phyloP scores from a whole-genome alignment of 1,140 invertebrate genomes.

The Zaprionus capensis region DNA sequence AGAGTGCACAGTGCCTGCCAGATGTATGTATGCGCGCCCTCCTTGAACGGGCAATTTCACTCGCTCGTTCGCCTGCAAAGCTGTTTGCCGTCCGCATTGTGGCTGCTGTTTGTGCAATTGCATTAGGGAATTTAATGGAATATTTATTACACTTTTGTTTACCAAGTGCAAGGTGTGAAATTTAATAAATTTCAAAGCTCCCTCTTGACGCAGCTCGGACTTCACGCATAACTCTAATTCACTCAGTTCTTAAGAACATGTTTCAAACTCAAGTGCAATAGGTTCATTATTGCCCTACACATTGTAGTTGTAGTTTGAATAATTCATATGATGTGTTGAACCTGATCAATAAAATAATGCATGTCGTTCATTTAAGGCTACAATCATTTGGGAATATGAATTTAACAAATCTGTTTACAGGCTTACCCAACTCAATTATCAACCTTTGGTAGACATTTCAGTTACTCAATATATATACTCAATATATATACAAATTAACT shows the following conservation, averaged over 20 bases:
- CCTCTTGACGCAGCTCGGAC: background rate
- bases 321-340: background rate
- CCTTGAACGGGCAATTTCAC: constrained; percentile 50
- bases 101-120: constrained; percentile 67
- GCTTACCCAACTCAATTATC: background rate
- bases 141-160: constrained; percentile 58
- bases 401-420: background rate
- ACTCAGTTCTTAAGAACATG: background rate
- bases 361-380: background rate
- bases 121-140: constrained; percentile 63
- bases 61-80: constrained; percentile 45
- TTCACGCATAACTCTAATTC: background rate
- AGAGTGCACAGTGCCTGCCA: constrained; percentile 1
- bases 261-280: background rate
- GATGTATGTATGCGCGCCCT: constrained; percentile 4
- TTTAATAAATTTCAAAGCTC: constrained; percentile 52
- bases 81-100: constrained; percentile 59
- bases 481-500: background rate
- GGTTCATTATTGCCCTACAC: background rate
- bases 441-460: too few species aligned
- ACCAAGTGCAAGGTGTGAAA: constrained; percentile 35
- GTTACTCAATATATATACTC: background rate
- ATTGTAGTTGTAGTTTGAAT: background rate
- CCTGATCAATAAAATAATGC: background rate
- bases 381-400: too few species aligned